Evolutionary conservation across 2,797 vertebrate species (phyloP).

Genomic region (Oryzias dopingdopingensis): DNA sequence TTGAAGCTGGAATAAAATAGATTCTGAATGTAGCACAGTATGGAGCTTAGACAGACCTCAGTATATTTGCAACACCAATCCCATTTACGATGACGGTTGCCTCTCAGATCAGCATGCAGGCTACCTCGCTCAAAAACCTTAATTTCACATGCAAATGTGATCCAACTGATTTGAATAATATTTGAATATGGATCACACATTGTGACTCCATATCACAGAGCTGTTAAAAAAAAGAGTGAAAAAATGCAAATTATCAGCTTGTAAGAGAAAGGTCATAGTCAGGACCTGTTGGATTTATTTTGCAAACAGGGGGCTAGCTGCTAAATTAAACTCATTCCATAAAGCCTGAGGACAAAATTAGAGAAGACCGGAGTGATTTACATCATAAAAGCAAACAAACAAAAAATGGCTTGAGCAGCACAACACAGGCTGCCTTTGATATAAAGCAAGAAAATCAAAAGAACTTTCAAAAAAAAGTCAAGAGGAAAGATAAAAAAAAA

Average conservation of each 20-base stretch:
- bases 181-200: constrained; percentile 82
- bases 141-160: constrained; percentile 81
- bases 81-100: constrained; percentile 64
- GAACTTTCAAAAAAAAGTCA: constrained; percentile 5
- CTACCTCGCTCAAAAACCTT: constrained; percentile 76
- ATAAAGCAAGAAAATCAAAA: constrained; percentile 9
- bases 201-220: constrained; percentile 68
- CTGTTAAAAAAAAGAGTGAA: constrained; percentile 45
- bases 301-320: constrained; percentile 55
- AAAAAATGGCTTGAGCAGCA: constrained; percentile 25
- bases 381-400: constrained; percentile 59
- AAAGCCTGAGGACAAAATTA: constrained; percentile 53
- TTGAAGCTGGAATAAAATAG: constrained; percentile 37
- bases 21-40: constrained; percentile 18
- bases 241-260: constrained; percentile 73
- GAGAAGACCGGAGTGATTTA: constrained; percentile 55
- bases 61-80: constrained; percentile 68
- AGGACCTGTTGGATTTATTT: constrained; percentile 66
- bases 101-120: constrained; percentile 76
- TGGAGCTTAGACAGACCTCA: constrained; percentile 51
- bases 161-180: constrained; percentile 79
- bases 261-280: constrained; percentile 70
- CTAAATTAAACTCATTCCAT: constrained; percentile 62
- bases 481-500: constrained; percentile 5
- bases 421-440: constrained; percentile 22